These are phyloP conservation scores for Holotrichia oblita DNA, from an alignment of 1,140 invertebrate genomes.

Conservation along the genomic window DNA sequence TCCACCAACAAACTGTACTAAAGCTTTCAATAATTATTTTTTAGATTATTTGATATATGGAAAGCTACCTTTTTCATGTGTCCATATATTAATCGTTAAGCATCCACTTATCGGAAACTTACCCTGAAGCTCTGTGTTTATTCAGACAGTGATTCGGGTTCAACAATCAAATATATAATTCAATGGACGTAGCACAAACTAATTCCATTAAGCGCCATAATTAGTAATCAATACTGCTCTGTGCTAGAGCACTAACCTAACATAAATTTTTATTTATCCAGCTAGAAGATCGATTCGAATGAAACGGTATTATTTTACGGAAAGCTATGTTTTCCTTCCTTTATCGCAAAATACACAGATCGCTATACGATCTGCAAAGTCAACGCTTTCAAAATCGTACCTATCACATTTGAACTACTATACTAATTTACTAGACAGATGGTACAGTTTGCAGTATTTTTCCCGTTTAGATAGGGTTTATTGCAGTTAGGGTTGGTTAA, in stretches of 20 bases:
- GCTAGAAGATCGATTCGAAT: neutral
- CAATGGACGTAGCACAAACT: conserved; percentile 10
- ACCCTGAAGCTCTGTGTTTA: neutral
- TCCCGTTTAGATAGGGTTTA: conserved; percentile 31
- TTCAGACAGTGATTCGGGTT: conserved; percentile 1
- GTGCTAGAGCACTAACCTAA: neutral
- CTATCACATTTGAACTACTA: conserved; percentile 19
- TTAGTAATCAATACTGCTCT: conserved; percentile 14
- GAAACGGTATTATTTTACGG: neutral
- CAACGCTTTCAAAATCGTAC: neutral
- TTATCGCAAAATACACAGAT: neutral
- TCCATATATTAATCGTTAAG: too few relatives aligned
- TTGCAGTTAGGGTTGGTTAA: conserved; percentile 21
- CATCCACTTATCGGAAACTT: too few relatives aligned
- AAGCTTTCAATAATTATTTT: too few relatives aligned
- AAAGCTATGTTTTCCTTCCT: neutral
- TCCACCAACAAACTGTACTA: too few relatives aligned
- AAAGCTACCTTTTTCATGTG: too few relatives aligned
- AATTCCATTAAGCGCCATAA: conserved; percentile 12
- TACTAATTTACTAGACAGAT: conserved; percentile 6
- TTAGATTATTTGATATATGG: too few relatives aligned
- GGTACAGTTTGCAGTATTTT: conserved; percentile 10
- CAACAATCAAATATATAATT: conserved; percentile 3
- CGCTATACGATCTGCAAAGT: neutral
- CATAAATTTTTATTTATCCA: conserved; percentile 34